Percentiles rank a stretch among this genome's conserved stretches.
phyloP scores from a whole-genome alignment of 2,888 invertebrate genomes.

The Cylloceria caligata region DNA sequence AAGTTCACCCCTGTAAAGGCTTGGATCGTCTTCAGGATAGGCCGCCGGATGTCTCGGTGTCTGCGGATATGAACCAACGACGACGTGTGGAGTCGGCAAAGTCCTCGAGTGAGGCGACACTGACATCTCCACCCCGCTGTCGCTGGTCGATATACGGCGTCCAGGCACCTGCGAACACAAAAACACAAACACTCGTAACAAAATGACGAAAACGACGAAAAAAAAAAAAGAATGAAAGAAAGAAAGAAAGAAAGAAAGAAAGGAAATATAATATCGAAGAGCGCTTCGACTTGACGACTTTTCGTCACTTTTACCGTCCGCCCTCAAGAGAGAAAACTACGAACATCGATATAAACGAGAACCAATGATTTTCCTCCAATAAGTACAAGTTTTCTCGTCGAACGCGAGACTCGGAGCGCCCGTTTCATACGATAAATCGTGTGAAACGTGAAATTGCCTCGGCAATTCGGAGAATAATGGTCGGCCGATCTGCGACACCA shows the following conservation, averaged over 20 bases:
- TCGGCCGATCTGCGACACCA: slow-evolving; percentile 51
- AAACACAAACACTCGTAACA: slow-evolving; percentile 21
- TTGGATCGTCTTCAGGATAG: slow-evolving; percentile 89
- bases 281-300: slow-evolving; percentile 39
- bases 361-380: slow-evolving; percentile 54
- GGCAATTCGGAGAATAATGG: slow-evolving; percentile 58
- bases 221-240: slow-evolving; percentile 22
- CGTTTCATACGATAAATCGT: slow-evolving; percentile 57
- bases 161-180: slow-evolving; percentile 82
- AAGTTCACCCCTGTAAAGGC: slow-evolving; percentile 90
- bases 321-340: slow-evolving; percentile 15
- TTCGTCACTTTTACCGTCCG: slow-evolving; percentile 28
- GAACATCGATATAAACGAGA: slow-evolving; percentile 36
- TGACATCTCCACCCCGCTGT: slow-evolving; percentile 85
- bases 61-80: slow-evolving; percentile 79
- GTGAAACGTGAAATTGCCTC: slow-evolving; percentile 56
- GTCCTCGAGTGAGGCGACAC: slow-evolving; percentile 82
- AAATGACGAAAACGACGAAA: slow-evolving; percentile 9
- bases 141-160: slow-evolving; percentile 86
- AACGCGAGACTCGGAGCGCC: background rate
- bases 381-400: slow-evolving; percentile 54
- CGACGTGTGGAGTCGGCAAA: slow-evolving; percentile 81
- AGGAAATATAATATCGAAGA: slow-evolving; percentile 41
- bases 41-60: slow-evolving; percentile 82
- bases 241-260: background rate